Percentiles rank a stretch among this genome's conserved stretches.
phyloP scores from a whole-genome alignment of 2,113 vertebrate species.

The Laticauda colubrina region DNA sequence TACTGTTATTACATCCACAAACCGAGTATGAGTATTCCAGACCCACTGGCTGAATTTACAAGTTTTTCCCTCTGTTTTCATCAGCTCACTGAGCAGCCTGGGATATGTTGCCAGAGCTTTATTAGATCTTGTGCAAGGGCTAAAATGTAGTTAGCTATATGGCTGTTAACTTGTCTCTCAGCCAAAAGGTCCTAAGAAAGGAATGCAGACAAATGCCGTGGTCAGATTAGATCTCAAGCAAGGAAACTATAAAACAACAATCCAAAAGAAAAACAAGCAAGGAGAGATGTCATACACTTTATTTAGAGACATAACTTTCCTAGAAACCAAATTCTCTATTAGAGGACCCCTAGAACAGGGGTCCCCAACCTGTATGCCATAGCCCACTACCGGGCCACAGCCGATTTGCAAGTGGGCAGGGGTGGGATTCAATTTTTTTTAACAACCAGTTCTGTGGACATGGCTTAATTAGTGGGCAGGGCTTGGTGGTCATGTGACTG shows the following conservation, averaged over 20 bases:
- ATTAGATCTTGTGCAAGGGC: neutral
- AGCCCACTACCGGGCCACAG: too few relatives aligned
- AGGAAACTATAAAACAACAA: neutral
- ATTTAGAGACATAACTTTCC: neutral
- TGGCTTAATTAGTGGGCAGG: too few relatives aligned
- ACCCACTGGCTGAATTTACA: neutral
- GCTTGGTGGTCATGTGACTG: too few relatives aligned
- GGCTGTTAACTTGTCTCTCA: neutral
- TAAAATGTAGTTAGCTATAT: neutral
- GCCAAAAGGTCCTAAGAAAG: neutral
- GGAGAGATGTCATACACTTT: neutral
- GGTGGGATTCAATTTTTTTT: too few relatives aligned
- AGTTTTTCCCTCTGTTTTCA: neutral
- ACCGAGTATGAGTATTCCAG: neutral
- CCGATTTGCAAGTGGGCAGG: too few relatives aligned
- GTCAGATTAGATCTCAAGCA: neutral
- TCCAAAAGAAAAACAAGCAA: neutral
- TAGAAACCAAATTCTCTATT: neutral
- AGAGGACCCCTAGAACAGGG: neutral
- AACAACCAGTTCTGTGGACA: too few relatives aligned
- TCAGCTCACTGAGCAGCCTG: neutral
- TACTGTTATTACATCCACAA: neutral
- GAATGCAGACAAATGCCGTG: neutral
- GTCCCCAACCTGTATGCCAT: too few relatives aligned
- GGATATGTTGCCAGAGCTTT: neutral